Evolutionary conservation across 1,140 invertebrate species (phyloP).

Genomic region (Drosophila sechellia): DNA sequence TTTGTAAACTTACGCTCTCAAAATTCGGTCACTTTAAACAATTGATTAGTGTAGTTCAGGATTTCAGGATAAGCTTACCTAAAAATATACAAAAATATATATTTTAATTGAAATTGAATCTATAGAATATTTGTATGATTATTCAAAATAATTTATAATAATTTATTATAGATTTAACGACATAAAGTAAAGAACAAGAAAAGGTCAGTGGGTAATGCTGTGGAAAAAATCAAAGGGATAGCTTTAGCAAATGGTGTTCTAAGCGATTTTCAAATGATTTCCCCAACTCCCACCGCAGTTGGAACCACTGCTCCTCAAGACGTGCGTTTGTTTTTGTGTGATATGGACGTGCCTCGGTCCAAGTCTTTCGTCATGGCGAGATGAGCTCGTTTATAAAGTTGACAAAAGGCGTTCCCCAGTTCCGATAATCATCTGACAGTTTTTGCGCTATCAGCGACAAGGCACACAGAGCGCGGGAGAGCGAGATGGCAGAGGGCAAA

Average conservation of each 20-base stretch:
- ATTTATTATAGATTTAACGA: no score
- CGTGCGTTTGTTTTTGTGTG: slow-evolving; percentile 15
- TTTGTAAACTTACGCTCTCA: background rate
- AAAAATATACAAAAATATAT: background rate
- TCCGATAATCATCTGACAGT: slow-evolving; percentile 80
- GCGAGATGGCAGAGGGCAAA: background rate
- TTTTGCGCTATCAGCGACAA: slow-evolving; percentile 79
- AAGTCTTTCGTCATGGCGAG: slow-evolving; percentile 46
- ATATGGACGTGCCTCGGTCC: slow-evolving; percentile 59
- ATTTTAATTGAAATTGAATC: background rate
- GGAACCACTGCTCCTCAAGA: slow-evolving; percentile 14
- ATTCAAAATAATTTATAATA: no score
- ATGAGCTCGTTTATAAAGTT: slow-evolving; percentile 81
- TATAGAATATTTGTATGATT: background rate
- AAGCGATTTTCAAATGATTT: background rate
- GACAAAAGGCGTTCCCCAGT: slow-evolving; percentile 74
- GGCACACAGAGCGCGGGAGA: slow-evolving; percentile 14
- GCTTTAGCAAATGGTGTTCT: background rate
- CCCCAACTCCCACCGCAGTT: background rate
- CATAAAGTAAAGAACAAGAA: no score
- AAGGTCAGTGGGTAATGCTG: no score
- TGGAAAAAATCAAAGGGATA: background rate
- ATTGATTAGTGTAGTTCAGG: no score
- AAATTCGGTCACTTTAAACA: no score
- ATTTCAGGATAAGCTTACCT: background rate